Evolutionary conservation across 2,888 invertebrate species (phyloP).

Genomic region (Zygogramma bicolorata): DNA sequence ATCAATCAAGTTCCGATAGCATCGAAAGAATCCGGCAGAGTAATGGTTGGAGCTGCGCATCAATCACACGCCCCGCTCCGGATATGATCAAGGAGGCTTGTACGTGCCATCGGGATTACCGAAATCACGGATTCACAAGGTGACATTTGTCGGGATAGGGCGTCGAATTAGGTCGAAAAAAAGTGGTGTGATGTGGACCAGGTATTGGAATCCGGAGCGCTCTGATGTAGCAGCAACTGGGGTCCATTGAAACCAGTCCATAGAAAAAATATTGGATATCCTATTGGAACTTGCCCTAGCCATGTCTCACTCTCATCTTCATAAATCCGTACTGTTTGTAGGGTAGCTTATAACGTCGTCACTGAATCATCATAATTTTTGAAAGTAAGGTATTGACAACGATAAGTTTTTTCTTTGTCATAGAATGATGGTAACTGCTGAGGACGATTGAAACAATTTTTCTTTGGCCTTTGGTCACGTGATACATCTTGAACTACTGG

Average conservation of each 20-base stretch:
- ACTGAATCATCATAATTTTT: too few species aligned
- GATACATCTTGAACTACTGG: too few species aligned
- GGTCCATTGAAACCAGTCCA: neutral
- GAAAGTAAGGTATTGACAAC: too few species aligned
- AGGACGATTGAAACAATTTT: too few species aligned
- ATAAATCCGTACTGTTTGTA: too few species aligned
- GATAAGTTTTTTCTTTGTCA: too few species aligned
- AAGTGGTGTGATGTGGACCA: neutral
- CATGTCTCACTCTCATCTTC: too few species aligned
- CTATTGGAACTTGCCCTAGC: too few species aligned
- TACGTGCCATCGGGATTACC: conserved; percentile 11
- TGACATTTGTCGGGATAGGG: neutral
- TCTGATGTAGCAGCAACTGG: neutral
- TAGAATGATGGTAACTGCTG: too few species aligned
- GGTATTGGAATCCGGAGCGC: neutral
- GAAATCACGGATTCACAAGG: conserved; percentile 1
- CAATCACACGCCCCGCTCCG: conserved; percentile 60
- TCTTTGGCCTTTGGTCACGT: too few species aligned
- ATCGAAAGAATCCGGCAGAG: conserved; percentile 65
- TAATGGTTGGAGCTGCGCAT: conserved; percentile 67
- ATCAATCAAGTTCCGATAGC: conserved; percentile 70
- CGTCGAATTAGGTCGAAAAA: conserved; percentile 3
- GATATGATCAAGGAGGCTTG: conserved; percentile 44
- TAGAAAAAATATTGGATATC: neutral
- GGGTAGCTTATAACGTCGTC: too few species aligned